Conservation (phyloP, 2,888 invertebrate genomes). For the Lomographa bimaculata region DNA sequence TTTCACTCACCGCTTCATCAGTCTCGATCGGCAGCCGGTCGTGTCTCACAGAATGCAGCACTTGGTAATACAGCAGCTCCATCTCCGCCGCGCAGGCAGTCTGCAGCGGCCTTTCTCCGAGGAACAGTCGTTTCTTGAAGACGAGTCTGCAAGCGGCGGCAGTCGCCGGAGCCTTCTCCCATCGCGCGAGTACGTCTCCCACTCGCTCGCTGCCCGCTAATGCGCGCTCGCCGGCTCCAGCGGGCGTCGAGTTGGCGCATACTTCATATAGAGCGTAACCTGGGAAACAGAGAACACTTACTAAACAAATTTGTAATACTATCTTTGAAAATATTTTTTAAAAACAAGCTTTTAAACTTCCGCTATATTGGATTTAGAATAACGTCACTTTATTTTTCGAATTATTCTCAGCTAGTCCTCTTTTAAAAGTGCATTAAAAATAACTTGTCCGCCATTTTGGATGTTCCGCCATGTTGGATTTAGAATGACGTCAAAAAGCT, state of each 20-base stretch:
- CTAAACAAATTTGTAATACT: too few species aligned
- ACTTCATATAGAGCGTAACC: conserved; percentile 97
- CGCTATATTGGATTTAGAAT: too few species aligned
- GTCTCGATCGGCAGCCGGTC: conserved; percentile 96
- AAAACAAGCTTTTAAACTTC: too few species aligned
- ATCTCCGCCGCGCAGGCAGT: conserved; percentile 92
- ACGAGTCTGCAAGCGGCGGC: conserved; percentile 84
- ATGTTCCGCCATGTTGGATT: too few species aligned
- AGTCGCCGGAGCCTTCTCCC: conserved; percentile 94
- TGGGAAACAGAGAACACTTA: conserved; percentile 41
- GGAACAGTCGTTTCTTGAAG: conserved; percentile 76
- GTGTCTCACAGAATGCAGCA: conserved; percentile 93
- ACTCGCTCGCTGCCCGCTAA: conserved; percentile 93
- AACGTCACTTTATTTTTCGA: too few species aligned
- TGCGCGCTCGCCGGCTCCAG: conserved; percentile 88
- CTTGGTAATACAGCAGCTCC: conserved; percentile 96
- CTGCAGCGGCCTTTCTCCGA: conserved; percentile 71
- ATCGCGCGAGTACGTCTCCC: conserved; percentile 97
- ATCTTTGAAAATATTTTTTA: too few species aligned
- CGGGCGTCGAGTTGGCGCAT: conserved; percentile 87
- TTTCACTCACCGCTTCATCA: conserved; percentile 95
- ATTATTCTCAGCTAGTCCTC: too few species aligned
- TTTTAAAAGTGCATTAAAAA: too few species aligned
- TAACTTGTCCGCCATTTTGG: too few species aligned
- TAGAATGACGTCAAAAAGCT: too few species aligned